A percentile compares a stretch with the other conserved stretches of the same genome.
Evolutionary conservation across 2,113 vertebrate genomes (phyloP).

Genomic region (Desmodus rotundus): DNA sequence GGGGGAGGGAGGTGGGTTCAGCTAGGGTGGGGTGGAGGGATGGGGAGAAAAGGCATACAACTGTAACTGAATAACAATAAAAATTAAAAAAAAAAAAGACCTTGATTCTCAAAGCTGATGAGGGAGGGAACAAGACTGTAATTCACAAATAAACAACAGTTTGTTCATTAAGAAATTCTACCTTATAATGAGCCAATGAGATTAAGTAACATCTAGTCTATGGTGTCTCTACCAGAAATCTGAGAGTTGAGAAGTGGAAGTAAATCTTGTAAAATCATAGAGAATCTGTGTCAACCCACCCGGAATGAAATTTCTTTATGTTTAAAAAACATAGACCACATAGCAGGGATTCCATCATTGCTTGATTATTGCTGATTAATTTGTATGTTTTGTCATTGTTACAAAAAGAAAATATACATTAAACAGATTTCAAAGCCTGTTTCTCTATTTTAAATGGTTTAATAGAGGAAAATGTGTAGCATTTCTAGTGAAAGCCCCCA

Average conservation of each 20-base stretch:
- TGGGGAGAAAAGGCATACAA: no score
- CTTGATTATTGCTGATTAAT: background rate
- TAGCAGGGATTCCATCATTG: background rate
- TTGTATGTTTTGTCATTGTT: background rate
- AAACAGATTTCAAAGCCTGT: background rate
- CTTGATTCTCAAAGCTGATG: background rate
- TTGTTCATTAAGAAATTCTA: background rate
- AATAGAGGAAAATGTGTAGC: background rate
- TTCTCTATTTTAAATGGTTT: background rate
- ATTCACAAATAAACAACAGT: background rate
- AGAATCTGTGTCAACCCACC: background rate
- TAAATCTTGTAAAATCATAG: background rate
- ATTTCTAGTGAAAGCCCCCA: background rate
- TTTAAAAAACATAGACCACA: background rate
- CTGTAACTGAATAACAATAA: no score
- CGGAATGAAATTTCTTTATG: background rate
- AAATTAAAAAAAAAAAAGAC: no score
- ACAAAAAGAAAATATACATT: background rate
- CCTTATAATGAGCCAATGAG: background rate
- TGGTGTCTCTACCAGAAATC: background rate
- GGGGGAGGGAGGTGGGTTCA: no score
- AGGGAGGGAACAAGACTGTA: background rate
- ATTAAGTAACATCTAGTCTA: background rate
- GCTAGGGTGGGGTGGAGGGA: no score
- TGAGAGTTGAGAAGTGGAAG: background rate